Conservation (phyloP, 2,888 invertebrate genomes). For the Alcis repandata region DNA sequence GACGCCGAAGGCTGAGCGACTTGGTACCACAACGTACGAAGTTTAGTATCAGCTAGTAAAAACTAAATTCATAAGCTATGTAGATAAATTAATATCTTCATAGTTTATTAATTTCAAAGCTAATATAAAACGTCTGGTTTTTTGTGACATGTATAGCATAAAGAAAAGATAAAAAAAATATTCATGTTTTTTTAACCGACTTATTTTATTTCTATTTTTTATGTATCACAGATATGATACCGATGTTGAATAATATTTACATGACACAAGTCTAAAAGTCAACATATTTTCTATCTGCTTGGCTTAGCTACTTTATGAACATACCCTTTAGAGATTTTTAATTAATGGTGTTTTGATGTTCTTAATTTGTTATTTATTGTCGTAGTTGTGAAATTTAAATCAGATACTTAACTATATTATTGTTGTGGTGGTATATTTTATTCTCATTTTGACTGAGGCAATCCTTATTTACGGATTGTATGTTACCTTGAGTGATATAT, state of each 20-base stretch:
- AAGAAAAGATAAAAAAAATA: too few relatives aligned
- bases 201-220: too few relatives aligned
- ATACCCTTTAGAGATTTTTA: conserved; percentile 46
- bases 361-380: conserved; percentile 50
- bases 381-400: conserved; percentile 56
- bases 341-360: conserved; percentile 60
- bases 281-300: not conserved
- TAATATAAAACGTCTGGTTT: too few relatives aligned
- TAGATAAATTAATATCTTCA: not conserved
- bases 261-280: too few relatives aligned
- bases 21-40: too few relatives aligned
- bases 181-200: too few relatives aligned
- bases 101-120: not conserved
- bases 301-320: conserved; percentile 23
- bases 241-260: too few relatives aligned
- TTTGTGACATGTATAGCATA: too few relatives aligned
- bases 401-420: conserved; percentile 44
- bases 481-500: conserved; percentile 77
- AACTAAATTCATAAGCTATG: not conserved
- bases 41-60: too few relatives aligned
- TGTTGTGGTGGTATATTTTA: conserved; percentile 52
- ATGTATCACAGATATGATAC: too few relatives aligned
- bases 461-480: conserved; percentile 69
- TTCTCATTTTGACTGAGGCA: conserved; percentile 69
- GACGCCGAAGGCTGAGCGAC: too few relatives aligned